A percentile compares a stretch with the other conserved stretches of the same genome.
Evolutionary conservation across 2,888 invertebrate genomes (phyloP).

Genomic region (Nomada hirtipes): DNA sequence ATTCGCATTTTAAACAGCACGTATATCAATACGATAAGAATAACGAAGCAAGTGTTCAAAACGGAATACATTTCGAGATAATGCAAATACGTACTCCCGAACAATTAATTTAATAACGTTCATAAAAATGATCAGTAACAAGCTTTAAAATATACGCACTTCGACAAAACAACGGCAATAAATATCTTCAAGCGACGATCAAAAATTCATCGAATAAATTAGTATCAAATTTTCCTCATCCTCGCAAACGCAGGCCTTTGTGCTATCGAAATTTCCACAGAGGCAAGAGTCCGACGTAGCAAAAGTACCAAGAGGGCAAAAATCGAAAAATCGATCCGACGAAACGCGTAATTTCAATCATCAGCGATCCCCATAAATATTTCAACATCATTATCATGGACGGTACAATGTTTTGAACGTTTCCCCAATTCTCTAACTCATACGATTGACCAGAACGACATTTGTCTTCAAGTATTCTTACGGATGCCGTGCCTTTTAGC

Average conservation of each 20-base stretch:
- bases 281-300: conserved; percentile 1
- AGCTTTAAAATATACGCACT: conserved; percentile 27
- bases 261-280: conserved; percentile 3
- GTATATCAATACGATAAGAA: conserved; percentile 19
- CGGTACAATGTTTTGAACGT: conserved; percentile 71
- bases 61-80: conserved; percentile 5
- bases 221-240: conserved; percentile 16
- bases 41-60: neutral
- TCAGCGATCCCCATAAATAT: conserved; percentile 55
- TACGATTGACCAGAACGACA: conserved; percentile 44
- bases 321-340: conserved; percentile 16
- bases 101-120: conserved; percentile 6
- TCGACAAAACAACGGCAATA: conserved; percentile 30
- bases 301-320: neutral
- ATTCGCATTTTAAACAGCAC: conserved; percentile 45
- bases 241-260: neutral
- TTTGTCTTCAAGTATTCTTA: conserved; percentile 69
- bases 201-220: conserved; percentile 16
- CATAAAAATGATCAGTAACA: conserved; percentile 3
- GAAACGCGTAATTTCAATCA: conserved; percentile 23
- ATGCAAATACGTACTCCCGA: neutral
- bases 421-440: conserved; percentile 59
- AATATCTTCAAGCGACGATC: conserved; percentile 17
- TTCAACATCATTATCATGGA: conserved; percentile 66
- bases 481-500: conserved; percentile 43